These are phyloP conservation scores for Felis chaus DNA, from an alignment of 2,113 vertebrate genomes.

Conservation along the genomic window DNA sequence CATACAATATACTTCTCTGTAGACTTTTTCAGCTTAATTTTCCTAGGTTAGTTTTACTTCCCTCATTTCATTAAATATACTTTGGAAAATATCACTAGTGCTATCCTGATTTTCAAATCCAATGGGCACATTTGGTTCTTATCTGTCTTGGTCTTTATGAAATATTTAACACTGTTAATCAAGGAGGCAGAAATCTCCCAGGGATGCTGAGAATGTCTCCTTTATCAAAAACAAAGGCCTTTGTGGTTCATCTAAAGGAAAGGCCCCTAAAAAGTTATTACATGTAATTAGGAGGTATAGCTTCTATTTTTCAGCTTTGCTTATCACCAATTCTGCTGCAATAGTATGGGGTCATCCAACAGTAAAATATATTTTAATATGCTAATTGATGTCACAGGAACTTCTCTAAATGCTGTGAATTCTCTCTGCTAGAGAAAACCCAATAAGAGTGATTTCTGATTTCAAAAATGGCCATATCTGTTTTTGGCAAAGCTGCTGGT, in stretches of 20 bases:
- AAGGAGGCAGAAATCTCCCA: background rate
- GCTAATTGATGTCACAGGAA: background rate
- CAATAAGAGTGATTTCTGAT: background rate
- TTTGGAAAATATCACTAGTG: background rate
- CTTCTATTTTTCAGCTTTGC: background rate
- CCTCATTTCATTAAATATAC: background rate
- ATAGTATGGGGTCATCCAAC: background rate
- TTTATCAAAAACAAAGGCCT: background rate
- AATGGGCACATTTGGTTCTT: background rate
- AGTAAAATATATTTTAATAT: background rate
- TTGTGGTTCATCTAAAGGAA: background rate
- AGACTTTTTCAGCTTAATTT: background rate
- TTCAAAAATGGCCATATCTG: conserved; percentile 23
- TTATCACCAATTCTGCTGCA: background rate
- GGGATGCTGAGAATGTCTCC: background rate
- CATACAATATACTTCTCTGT: background rate
- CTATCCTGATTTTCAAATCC: background rate
- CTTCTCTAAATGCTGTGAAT: background rate
- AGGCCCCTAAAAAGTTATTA: background rate
- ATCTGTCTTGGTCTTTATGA: background rate
- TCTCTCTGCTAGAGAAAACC: background rate
- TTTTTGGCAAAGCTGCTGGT: conserved; percentile 30
- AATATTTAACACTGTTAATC: background rate
- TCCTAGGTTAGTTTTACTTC: background rate
- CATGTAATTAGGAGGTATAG: background rate